Percentiles rank a stretch among this genome's conserved stretches.
phyloP scores from a whole-genome alignment of 2,113 vertebrate genomes.

The Zosterops borbonicus region DNA sequence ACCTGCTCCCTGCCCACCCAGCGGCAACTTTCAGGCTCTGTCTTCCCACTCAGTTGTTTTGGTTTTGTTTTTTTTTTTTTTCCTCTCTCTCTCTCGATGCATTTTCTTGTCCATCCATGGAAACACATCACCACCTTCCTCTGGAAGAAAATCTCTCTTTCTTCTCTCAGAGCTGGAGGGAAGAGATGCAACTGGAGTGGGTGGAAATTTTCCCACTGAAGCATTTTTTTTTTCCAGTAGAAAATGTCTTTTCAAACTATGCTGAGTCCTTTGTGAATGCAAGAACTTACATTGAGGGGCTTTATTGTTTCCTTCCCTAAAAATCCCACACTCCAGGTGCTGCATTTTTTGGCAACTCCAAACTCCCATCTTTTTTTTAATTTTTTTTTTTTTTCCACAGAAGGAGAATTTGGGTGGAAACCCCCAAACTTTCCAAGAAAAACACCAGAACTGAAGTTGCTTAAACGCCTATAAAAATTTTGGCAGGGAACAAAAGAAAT shows the following conservation, averaged over 20 bases:
- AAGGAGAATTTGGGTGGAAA: background rate
- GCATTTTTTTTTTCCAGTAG: background rate
- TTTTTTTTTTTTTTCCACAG: background rate
- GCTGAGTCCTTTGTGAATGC: background rate
- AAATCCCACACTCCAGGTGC: background rate
- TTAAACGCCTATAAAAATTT: background rate
- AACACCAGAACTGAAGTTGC: background rate
- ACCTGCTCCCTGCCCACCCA: background rate
- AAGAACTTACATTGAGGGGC: background rate
- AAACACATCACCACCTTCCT: background rate
- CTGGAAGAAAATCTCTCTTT: background rate
- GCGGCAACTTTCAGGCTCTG: background rate
- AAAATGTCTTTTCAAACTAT: background rate
- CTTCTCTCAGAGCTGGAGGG: background rate
- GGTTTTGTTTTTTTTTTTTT: background rate
- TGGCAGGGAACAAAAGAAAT: background rate
- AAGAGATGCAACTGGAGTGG: background rate
- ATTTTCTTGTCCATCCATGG: background rate
- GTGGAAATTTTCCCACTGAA: slow-evolving; percentile 2
- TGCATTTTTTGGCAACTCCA: background rate
- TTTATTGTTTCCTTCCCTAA: background rate
- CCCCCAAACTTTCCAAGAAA: slow-evolving; percentile 18
- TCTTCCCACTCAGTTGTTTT: background rate
- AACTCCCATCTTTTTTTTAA: background rate
- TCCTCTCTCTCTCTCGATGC: background rate